Conservation (phyloP, 1,140 invertebrate species). For the Kradibia gibbosae region DNA sequence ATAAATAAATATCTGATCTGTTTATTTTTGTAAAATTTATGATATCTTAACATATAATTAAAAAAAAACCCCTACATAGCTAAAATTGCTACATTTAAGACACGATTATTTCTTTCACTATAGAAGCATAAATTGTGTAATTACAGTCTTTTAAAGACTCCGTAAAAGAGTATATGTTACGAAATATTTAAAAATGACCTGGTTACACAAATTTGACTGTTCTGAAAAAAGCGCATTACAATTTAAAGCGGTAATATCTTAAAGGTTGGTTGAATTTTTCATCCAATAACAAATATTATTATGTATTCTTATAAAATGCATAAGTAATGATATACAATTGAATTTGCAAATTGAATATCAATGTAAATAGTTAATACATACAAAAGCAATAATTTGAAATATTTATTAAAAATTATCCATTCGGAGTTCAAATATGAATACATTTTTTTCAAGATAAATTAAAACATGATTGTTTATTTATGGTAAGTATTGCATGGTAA, state of each 20-base stretch:
- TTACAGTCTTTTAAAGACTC: not conserved
- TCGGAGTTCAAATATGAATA: no score
- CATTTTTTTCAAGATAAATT: no score
- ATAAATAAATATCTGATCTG: not conserved
- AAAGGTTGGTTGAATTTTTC: no score
- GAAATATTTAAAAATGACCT: not conserved
- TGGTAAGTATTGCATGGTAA: no score
- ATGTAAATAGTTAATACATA: no score
- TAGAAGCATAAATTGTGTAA: not conserved
- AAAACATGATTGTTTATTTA: no score
- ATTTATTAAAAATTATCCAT: no score
- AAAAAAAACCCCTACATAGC: not conserved
- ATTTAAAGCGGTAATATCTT: not conserved
- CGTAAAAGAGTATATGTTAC: not conserved
- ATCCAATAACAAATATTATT: no score
- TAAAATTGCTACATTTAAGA: not conserved
- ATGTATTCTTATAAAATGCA: no score
- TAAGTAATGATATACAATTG: no score
- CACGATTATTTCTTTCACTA: not conserved
- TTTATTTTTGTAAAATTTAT: not conserved
- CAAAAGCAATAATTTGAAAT: no score
- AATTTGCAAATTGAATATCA: no score
- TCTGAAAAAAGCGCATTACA: not conserved
- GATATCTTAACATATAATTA: not conserved
- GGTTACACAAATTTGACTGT: conserved; percentile 4